Evolutionary conservation across 1,140 invertebrate species (phyloP).

Genomic region (Lepidostoma basale): DNA sequence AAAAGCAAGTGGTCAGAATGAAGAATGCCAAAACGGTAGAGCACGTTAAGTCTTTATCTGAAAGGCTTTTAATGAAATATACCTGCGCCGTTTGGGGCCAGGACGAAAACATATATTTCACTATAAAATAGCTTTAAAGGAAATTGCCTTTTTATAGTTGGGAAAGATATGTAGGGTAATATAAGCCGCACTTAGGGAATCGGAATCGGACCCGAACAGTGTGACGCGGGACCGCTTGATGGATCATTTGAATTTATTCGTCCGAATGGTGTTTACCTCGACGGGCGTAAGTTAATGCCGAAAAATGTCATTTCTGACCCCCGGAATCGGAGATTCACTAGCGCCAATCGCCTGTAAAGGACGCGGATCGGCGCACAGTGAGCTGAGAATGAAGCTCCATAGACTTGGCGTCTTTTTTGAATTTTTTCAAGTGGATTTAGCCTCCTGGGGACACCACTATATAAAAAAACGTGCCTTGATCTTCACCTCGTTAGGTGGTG

Average conservation of each 20-base stretch:
- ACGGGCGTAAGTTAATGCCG: not conserved
- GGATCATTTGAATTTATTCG: not conserved
- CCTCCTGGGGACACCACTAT: no score
- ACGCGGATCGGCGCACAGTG: not conserved
- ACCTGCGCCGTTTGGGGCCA: not conserved
- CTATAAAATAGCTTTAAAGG: conserved; percentile 17
- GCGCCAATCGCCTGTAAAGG: not conserved
- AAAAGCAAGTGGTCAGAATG: no score
- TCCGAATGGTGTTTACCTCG: not conserved
- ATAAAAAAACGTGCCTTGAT: no score
- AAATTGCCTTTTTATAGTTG: conserved; percentile 17
- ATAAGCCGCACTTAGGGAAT: not conserved
- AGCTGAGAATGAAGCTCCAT: no score
- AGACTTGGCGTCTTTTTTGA: no score
- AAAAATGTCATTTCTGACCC: not conserved
- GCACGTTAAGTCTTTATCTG: not conserved
- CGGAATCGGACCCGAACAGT: not conserved
- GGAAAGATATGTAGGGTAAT: not conserved
- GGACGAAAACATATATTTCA: not conserved
- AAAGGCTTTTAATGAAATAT: conserved; percentile 13
- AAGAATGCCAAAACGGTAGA: not conserved
- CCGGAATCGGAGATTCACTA: conserved; percentile 8
- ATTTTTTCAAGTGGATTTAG: no score
- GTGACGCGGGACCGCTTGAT: not conserved
- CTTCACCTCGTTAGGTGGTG: no score